Base-by-base conservation (phyloP, 2,888 invertebrate species). In the Andrena bicolor region DNA sequence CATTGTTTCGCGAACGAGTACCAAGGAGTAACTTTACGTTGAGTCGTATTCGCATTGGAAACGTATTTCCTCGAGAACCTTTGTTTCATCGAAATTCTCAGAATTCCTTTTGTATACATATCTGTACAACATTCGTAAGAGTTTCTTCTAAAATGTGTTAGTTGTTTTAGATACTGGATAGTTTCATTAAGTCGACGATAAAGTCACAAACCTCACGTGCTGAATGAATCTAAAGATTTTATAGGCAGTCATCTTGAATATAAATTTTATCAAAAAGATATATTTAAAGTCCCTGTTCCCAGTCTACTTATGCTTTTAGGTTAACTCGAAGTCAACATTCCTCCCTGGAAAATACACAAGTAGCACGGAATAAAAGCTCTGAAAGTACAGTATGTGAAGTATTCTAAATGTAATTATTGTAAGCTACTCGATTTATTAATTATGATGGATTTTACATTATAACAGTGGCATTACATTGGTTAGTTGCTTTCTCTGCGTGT, bases 1-100 rank as follows among this genome's bases (percentile, higher is more conserved):
- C 91, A 91, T 75, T 85, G 76, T 41, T 77, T 88, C 3, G 76
- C 35, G 41, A 80, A 71, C 16, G 89, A 86, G 61, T 86, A 84
- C 79, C 91, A 89, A 68, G 87, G 84, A 35, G 66, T 69, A 32
- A 26, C 66, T 70, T 83, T 85, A 30, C 69, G 77, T 49, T 68
- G 71, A 16, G 60, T 85, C 7, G 72, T 51, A 30, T 76, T 77
- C 13, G 74, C 32, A n/a, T 74, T 85, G 0, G 90, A 82, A 7
- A 63, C 61, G 81, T 86, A 79, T 71, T 68, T 86, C 49, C 78
- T 81, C 63, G 68, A 68, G n/a, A 53, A 71, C 26, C 53, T 26
- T 30, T 65, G 56, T 73, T 64, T 71, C 51, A 83, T 13, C n/a
- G 70, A 32, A 70, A 56, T 48, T 81, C 73, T 74, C 10, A 75